Base-by-base conservation (phyloP, 23 tunicate genomes). In the Styela clava region DNA sequence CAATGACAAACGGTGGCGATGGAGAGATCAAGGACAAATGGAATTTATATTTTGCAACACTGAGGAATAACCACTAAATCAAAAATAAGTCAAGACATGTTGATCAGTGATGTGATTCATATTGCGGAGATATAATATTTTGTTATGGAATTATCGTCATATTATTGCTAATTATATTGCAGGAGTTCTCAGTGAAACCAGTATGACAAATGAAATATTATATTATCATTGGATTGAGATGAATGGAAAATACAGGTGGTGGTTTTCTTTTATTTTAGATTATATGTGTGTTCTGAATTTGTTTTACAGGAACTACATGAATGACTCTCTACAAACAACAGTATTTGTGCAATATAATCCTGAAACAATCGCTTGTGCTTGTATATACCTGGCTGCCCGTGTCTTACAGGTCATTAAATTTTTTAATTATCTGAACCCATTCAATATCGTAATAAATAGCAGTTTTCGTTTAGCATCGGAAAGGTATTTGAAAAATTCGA, bases 331-430 rank as follows among this genome's bases (percentile, higher is more conserved):
- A 18, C 82, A 90, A n/a, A 95, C 97, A 20, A 90, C 85, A 12
- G 82, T 95, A 1, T 95, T 95, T 84, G 95, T 92, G 35, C 78
- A 81, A 62, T 88, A 95, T 73, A 24, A 87, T 24, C 89, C 96
- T 3, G 99, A 95, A 81, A 86, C 92, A 22, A 90, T 95, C 32
- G 96, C 99, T 2, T 95, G 99, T 81, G 99, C 99, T 52, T 95
- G 99, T 37, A 90, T 95, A 23, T 90, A 86, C 63, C 69, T 95
- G n/a, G 99, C 99, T 31, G 96, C 96, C 18, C 44, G 96, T 28
- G 88, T 95, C 20, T 65, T 95, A 28, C 72, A 94, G 56, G 90
- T 94, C n/a, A n/a, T n/a, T n/a, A 22, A 1, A 20, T 76, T 51
- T 35, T 37, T 19, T 67, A 18, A 29, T 29, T 67, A 29, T 1